Conservation (phyloP, 2,113 vertebrate species). For the Ochotona princeps region DNA sequence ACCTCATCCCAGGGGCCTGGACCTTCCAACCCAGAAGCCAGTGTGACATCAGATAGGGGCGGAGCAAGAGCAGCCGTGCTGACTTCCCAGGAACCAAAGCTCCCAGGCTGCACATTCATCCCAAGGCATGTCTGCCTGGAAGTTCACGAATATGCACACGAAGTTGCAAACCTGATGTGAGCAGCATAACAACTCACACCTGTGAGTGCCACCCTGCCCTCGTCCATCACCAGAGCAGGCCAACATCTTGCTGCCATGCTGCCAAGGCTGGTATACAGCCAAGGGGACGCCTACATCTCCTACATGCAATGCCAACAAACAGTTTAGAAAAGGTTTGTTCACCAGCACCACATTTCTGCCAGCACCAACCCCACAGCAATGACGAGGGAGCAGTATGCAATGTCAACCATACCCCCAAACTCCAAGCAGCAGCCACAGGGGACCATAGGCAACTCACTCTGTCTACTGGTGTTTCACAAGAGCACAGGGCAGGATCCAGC, state of each 20-base stretch:
- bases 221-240: neutral
- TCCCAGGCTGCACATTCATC: too few relatives aligned
- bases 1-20: too few relatives aligned
- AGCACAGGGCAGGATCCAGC: neutral
- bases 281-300: neutral
- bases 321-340: neutral
- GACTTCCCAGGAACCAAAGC: neutral
- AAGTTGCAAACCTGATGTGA: neutral
- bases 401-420: neutral
- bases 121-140: too few relatives aligned
- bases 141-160: neutral
- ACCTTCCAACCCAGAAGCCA: neutral
- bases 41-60: rapidly evolving
- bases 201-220: neutral
- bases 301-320: neutral
- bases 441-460: rapidly evolving
- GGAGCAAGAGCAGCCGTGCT: neutral
- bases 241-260: neutral
- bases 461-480: neutral
- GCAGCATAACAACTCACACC: neutral
- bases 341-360: neutral
- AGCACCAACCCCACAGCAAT: neutral
- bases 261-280: neutral
- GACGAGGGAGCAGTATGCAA: too few relatives aligned
- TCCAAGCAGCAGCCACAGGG: neutral